Conservation (phyloP, 1,140 invertebrate species). For the Pentalonia nigronervosa region DNA sequence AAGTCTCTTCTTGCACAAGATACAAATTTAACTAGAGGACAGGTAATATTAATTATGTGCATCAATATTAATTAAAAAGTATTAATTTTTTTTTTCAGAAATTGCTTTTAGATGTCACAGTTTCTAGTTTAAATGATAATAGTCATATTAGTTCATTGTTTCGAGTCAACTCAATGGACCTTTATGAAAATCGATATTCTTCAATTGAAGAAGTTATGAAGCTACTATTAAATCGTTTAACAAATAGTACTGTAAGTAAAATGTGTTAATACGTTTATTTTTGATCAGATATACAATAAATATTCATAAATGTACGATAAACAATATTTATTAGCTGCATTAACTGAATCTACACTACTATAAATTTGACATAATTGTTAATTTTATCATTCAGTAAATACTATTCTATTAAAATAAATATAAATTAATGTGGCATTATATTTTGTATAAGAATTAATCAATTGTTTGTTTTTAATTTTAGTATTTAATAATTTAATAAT, state of each 20-base stretch:
- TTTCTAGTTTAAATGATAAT: conserved; percentile 72
- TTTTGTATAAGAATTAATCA: background rate
- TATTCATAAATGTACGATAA: background rate
- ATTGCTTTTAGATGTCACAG: conserved; percentile 71
- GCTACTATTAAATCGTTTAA: conserved; percentile 69
- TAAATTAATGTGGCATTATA: background rate
- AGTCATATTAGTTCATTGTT: conserved; percentile 69
- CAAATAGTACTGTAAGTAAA: conserved; percentile 67
- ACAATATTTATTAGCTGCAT: too few species aligned
- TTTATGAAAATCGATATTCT: conserved; percentile 63
- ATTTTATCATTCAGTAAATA: background rate
- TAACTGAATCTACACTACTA: too few species aligned
- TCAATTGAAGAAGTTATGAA: conserved; percentile 69
- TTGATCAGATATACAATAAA: background rate
- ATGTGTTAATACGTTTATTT: background rate
- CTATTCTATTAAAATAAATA: background rate
- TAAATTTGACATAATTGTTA: background rate
- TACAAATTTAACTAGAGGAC: conserved; percentile 69
- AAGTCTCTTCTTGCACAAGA: conserved; percentile 70
- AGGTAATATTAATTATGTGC: conserved; percentile 62
- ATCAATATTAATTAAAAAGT: background rate
- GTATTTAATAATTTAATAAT: background rate
- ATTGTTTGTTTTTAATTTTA: background rate
- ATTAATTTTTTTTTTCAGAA: conserved; percentile 61
- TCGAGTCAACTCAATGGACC: conserved; percentile 61